Evolutionary conservation across 2,888 invertebrate species (phyloP).

Genomic region (Sturmia bella): DNA sequence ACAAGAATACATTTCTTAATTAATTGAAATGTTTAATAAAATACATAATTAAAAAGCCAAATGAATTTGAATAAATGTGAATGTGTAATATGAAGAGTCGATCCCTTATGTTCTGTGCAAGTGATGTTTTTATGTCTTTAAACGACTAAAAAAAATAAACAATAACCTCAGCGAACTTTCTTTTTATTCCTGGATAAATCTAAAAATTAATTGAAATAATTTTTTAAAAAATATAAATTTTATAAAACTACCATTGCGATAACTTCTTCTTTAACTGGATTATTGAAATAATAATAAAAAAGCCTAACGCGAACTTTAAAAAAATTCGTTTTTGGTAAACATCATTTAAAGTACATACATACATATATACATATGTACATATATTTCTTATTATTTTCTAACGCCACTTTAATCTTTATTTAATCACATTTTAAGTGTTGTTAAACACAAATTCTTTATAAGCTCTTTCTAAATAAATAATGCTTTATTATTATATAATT

Average conservation of each 20-base stretch:
- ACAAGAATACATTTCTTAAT: conserved; percentile 3
- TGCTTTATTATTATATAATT: no score
- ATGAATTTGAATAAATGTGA: background rate
- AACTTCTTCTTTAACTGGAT: conserved; percentile 25
- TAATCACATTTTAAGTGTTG: no score
- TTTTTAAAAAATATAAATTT: conserved; percentile 19
- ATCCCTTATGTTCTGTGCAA: conserved; percentile 3
- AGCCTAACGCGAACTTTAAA: conserved; percentile 14
- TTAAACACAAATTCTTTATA: no score
- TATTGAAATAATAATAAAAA: conserved; percentile 18
- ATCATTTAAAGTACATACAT: conserved; percentile 4
- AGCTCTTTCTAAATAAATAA: no score
- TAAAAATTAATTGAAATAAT: no score
- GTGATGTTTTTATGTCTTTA: conserved; percentile 11
- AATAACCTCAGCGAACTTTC: conserved; percentile 45
- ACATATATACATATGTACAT: background rate
- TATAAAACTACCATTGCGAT: background rate
- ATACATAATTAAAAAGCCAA: background rate
- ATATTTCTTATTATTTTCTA: no score
- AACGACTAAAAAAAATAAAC: conserved; percentile 39
- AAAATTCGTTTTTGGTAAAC: conserved; percentile 50
- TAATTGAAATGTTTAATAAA: background rate
- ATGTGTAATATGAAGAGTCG: conserved; percentile 22
- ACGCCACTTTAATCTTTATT: no score
- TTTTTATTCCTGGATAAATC: background rate